Evolutionary conservation across 2,113 vertebrate species (phyloP), one percentile per base, ranked within the genome.

Genomic region (Xerus inauris): DNA sequence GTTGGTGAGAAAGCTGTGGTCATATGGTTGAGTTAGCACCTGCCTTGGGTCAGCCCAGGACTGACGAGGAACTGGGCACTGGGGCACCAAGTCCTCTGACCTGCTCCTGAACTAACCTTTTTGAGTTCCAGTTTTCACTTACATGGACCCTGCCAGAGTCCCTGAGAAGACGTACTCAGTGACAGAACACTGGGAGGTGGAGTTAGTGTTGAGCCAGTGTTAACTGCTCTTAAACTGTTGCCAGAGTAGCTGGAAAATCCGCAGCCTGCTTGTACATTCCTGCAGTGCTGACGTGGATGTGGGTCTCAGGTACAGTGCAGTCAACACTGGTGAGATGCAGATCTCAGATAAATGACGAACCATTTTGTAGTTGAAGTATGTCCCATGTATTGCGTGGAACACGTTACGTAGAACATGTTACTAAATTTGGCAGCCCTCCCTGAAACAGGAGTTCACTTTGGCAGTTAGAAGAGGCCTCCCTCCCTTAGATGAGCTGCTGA

Each of bases 1-100:
- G 30, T 32, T 54, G 24, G 13, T 38, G 24, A 47, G 49, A 40
- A 54, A 16, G 3, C 1, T 9, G 1, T 12, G 47, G 16, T 35
- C 0, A 0, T 22, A 0, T 28, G 10, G 30, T 22, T 10, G 16
- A 0, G 6, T 30, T 30, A 54, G 17, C 20, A 4, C 28, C 24
- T 51, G 59, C 75, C 30, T 38, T 35, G 40, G 45, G 54, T 40
- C 5, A 24, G 24, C 45, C 11, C 19, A 8, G 62, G 54, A 22
- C 32, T 64, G 3, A 13, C 49, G 24, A 5, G 35, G 57, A 45
- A 20, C 57, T 9, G 54, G 32, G n/a, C 10, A 35, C 14, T 69
- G 54, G 26, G n/a, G n/a, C 35, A 59, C 64, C 19, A 54, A 54
- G 54, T 47, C 57, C 57, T 62, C 20, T 3, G 5, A 40, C 77